Base-by-base conservation (phyloP, 2,888 invertebrate genomes). In the Trachelus iudaicus region DNA sequence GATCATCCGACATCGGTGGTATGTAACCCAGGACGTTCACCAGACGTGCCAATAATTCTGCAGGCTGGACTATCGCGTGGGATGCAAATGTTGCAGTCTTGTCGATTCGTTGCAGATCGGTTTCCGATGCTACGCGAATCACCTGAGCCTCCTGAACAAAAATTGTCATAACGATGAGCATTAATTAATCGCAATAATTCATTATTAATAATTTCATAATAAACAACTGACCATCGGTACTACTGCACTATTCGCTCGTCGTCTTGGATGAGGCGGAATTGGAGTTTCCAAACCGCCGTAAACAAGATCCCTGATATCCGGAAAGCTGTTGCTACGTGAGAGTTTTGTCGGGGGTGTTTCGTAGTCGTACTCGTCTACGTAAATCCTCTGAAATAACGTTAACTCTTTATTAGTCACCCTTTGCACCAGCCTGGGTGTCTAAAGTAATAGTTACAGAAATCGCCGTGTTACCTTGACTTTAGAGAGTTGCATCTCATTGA, bases 401-500 rank as follows among this genome's bases (percentile, higher is more conserved):
- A 35, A 34, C 2, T 15, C 13, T 9, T 56, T 56, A 15, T 23
- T 23, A 56, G 6, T 9, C 9, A 23, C 2, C 56, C 9, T 23
- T 69, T 75, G 30, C 23, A 34, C 30, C 56, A 69, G 73, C n/a
- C 30, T 31, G 13, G n/a, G 34, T 74, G 35, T 1, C 9, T 35
- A 69, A 69, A 40, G 31, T 69, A 69, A 69, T n/a, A 69, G 31
- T 34, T 6, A 13, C 4, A 69, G 34, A 33, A 15, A 33, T 9
- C 23, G 13, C 37, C 30, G 73, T 81, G 88, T 92, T 90, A 96
- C 96, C 94, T 96, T 97, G 79, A 97, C 95, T 92, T 96, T 95
- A 84, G 96, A 94, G 82, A 97, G 93, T 86, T 97, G 95, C 34
- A 97, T 93, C 92, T 97, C 97, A 88, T 96, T 96, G 79, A 96